phyloP scores from a whole-genome alignment of 2,113 vertebrate genomes.

The Loxodonta africana region DNA sequence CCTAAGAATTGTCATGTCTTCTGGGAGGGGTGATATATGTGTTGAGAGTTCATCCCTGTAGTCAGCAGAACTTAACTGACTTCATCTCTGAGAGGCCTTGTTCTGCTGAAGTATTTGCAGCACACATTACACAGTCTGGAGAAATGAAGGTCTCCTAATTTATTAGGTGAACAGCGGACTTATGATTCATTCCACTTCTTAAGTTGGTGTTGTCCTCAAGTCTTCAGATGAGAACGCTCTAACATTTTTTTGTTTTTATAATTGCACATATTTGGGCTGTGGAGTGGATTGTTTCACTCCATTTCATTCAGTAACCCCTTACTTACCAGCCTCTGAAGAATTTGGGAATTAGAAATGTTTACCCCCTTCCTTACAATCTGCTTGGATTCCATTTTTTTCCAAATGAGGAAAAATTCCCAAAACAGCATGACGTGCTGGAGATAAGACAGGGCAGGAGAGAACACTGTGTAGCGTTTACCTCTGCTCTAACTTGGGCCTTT shows the following conservation, averaged over 20 bases:
- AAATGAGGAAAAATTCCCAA: not conserved
- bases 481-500: fast-evolving
- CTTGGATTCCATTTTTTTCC: not conserved
- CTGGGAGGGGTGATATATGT: not conserved
- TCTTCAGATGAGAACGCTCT: not conserved
- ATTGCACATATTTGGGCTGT: not conserved
- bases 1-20: slow-evolving; percentile 34
- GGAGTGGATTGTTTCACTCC: not conserved
- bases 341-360: not conserved
- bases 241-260: not conserved
- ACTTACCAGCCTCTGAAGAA: not conserved
- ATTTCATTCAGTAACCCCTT: not conserved
- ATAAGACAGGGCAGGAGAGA: not conserved
- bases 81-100: slow-evolving; percentile 49
- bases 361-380: not conserved
- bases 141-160: not conserved
- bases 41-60: slow-evolving; percentile 63
- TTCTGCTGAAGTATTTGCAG: not conserved
- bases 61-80: slow-evolving; percentile 81
- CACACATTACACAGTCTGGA: fast-evolving
- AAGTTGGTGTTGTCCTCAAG: not conserved
- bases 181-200: not conserved
- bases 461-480: not conserved
- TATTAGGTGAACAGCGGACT: not conserved
- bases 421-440: not conserved